phyloP scores from a whole-genome alignment of 2,888 invertebrate genomes.

The Eristalis arbustorum region DNA sequence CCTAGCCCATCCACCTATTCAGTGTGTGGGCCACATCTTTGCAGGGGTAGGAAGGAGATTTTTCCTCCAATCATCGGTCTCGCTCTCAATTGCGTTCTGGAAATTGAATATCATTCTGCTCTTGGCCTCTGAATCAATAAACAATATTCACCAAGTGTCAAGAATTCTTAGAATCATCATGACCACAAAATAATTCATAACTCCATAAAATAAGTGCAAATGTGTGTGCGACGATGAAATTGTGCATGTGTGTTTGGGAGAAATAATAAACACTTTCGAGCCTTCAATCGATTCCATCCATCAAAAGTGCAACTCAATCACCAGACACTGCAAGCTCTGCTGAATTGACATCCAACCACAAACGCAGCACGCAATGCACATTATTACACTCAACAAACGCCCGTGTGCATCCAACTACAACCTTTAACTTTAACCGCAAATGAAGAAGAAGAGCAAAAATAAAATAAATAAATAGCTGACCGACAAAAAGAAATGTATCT shows the following conservation, averaged over 20 bases:
- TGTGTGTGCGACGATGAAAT: not conserved
- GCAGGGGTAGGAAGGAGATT: not conserved
- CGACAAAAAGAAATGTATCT: not conserved
- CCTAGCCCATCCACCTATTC: not conserved
- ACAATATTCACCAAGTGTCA: slow-evolving; percentile 42
- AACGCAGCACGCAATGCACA: slow-evolving; percentile 9
- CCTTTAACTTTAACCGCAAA: slow-evolving; percentile 32
- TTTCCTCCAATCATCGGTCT: not conserved
- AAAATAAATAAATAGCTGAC: slow-evolving; percentile 18
- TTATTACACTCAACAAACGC: not conserved
- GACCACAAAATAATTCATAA: slow-evolving; percentile 35
- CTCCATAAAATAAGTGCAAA: not conserved
- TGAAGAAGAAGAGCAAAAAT: slow-evolving; percentile 2
- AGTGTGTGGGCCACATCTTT: not conserved
- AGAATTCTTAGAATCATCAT: slow-evolving; percentile 45
- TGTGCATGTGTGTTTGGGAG: not conserved
- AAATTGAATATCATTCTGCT: slow-evolving; percentile 49
- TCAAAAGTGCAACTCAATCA: slow-evolving; percentile 54
- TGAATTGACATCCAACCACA: slow-evolving; percentile 56
- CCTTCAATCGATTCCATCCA: slow-evolving; percentile 39
- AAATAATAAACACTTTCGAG: slow-evolving; percentile 30
- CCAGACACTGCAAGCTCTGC: slow-evolving; percentile 17
- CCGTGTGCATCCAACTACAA: not conserved
- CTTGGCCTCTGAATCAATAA: slow-evolving; percentile 55
- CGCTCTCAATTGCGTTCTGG: slow-evolving; percentile 15